phyloP scores from a whole-genome alignment of 1,140 invertebrate genomes.

The Pantala flavescens region DNA sequence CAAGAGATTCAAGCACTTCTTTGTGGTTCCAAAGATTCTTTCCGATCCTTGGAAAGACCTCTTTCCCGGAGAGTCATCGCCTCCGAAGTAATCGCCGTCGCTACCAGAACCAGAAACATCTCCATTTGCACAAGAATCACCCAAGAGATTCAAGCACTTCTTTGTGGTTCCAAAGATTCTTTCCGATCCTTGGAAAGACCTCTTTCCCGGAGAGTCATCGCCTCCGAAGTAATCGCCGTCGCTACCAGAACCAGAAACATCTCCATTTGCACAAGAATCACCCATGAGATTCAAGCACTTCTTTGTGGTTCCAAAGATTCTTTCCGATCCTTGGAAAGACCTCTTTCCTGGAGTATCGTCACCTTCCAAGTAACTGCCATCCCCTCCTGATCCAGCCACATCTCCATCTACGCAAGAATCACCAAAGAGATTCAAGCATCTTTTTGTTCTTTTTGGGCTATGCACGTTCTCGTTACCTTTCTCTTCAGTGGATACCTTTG shows the following conservation, averaged over 20 bases:
- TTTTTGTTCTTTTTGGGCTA: neutral
- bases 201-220: constrained; percentile 16
- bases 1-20: constrained; percentile 10
- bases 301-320: neutral
- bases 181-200: neutral
- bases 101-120: neutral
- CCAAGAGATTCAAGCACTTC: constrained; percentile 11
- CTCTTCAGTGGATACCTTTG: no score
- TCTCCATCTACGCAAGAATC: constrained; percentile 14
- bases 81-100: neutral
- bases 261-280: constrained; percentile 14
- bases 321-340: neutral
- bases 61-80: constrained; percentile 16
- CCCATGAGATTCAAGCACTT: constrained; percentile 9
- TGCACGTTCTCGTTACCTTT: no score
- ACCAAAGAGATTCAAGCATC: constrained; percentile 16
- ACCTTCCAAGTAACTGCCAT: neutral
- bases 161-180: neutral
- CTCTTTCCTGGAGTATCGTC: constrained; percentile 17
- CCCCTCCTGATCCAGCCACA: neutral
- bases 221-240: neutral
- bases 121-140: constrained; percentile 15
- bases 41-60: neutral
- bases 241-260: neutral
- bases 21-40: neutral